A percentile compares a stretch with the other conserved stretches of the same genome.
Conservation (phyloP, 2,113 vertebrate genomes). For the Anoplopoma fimbria region DNA sequence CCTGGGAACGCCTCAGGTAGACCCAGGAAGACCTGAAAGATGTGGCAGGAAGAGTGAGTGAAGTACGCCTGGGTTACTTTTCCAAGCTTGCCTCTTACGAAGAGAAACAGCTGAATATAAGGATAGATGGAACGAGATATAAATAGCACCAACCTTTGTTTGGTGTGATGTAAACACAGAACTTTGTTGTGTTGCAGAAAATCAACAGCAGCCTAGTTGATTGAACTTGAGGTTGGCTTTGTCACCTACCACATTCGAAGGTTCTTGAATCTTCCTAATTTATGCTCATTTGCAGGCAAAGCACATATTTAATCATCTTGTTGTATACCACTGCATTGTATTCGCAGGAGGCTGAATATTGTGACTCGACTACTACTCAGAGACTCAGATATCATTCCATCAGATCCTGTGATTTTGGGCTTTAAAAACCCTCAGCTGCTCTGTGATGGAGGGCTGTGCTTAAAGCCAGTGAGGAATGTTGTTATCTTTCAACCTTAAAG, state of each 20-base stretch:
- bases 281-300: background rate
- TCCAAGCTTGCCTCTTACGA: background rate
- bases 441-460: background rate
- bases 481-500: background rate
- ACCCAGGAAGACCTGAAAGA: background rate
- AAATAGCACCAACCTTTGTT: background rate
- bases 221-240: background rate
- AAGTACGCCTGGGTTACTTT: background rate
- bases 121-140: background rate
- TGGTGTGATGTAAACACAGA: background rate
- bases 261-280: background rate
- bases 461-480: background rate
- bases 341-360: background rate
- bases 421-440: background rate
- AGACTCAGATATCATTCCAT: background rate
- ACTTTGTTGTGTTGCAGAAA: background rate
- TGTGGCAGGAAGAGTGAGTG: background rate
- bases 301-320: background rate
- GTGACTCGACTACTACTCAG: constrained; percentile 9
- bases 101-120: background rate
- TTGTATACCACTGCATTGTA: background rate
- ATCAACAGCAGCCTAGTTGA: background rate
- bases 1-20: background rate
- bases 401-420: background rate
- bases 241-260: background rate